phyloP scores from a whole-genome alignment of 2,797 vertebrate species.

The Mus minutoides region DNA sequence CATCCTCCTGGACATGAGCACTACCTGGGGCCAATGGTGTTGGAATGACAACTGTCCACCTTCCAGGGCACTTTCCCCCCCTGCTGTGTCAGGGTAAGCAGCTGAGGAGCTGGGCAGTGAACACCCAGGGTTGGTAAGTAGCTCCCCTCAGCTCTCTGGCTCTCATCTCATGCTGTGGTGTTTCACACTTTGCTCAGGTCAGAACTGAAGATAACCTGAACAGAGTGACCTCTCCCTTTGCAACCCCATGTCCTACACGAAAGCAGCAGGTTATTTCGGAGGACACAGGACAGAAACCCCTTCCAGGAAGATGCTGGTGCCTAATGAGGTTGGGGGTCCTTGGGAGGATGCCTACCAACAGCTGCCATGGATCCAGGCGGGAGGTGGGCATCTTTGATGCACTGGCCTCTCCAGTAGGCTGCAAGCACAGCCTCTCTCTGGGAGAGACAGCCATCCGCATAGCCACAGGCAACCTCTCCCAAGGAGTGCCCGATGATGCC shows the following conservation, averaged over 20 bases:
- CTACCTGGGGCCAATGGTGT: neutral
- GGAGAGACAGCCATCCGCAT: slow-evolving; percentile 94
- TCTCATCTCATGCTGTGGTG: neutral
- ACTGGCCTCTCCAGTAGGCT: slow-evolving; percentile 96
- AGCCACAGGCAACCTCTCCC: slow-evolving; percentile 97
- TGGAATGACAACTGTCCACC: neutral
- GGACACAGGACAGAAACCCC: neutral
- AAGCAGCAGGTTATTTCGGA: neutral
- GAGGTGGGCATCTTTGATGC: slow-evolving; percentile 95
- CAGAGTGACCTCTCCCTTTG: neutral
- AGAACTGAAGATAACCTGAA: neutral
- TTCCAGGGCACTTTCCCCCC: neutral
- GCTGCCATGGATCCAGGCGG: slow-evolving; percentile 97
- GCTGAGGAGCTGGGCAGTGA: neutral
- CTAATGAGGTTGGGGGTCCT: neutral
- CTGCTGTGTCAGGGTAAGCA: fast-evolving
- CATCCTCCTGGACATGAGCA: neutral
- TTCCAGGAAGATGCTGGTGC: neutral
- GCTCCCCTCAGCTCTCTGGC: neutral
- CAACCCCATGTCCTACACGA: too few relatives aligned
- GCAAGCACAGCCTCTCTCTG: slow-evolving; percentile 93
- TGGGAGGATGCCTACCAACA: slow-evolving; percentile 89
- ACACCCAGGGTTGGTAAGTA: neutral
- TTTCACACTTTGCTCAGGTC: neutral
- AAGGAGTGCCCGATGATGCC: slow-evolving; percentile 98